Conservation (phyloP, 2,113 vertebrate genomes). For the Herpetotheres cachinnans region DNA sequence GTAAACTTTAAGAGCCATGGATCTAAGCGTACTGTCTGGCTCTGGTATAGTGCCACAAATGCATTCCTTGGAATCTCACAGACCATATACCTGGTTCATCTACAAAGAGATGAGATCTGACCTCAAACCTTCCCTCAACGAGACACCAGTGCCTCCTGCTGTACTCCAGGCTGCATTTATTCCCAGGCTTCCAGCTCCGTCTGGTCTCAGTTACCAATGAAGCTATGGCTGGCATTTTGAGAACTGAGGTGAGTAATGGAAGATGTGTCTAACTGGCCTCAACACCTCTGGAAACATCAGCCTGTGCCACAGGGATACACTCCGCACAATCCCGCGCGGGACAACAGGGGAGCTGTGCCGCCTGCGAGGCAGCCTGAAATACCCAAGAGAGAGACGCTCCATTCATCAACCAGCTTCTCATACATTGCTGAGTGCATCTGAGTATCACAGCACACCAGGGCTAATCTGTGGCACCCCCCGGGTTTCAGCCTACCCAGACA, state of each 20-base stretch:
- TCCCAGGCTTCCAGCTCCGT: not conserved
- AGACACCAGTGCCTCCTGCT: constrained; percentile 51
- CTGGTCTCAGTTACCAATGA: not conserved
- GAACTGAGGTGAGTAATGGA: not conserved
- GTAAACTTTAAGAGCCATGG: not conserved
- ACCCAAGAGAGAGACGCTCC: not conserved
- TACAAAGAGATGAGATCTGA: not conserved
- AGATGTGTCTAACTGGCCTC: not conserved
- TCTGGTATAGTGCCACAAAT: not conserved
- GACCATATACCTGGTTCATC: not conserved
- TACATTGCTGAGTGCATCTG: not conserved
- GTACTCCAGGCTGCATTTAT: not conserved
- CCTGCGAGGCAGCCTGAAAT: not conserved
- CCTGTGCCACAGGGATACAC: not conserved
- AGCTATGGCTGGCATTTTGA: not conserved
- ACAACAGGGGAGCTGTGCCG: not conserved
- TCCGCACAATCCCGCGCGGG: not conserved
- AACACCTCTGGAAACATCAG: not conserved
- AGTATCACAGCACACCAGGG: not conserved
- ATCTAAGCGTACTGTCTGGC: not conserved
- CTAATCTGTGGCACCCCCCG: not conserved
- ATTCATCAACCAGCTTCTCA: not conserved
- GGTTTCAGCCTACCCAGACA: not conserved
- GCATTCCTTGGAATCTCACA: not conserved
- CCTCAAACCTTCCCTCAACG: not conserved